Evolutionary conservation across 2,797 vertebrate species (phyloP), one percentile per base, ranked within the genome.

Genomic region (Notoglanidium macrostoma): DNA sequence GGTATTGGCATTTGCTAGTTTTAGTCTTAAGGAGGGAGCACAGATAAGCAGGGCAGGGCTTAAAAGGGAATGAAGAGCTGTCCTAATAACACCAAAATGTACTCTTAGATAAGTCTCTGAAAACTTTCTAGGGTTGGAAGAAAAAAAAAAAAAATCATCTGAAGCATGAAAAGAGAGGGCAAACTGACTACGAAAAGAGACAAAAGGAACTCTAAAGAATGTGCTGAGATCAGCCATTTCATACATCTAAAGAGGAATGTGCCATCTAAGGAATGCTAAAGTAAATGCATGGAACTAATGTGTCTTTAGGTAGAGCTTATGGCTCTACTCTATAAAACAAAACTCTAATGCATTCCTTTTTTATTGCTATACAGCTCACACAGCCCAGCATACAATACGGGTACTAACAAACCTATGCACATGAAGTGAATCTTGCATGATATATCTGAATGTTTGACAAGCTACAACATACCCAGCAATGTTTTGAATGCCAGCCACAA

Each of bases 221-320:
- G 63, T 44, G 57, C 68, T 70, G 57, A 79, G 86, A 87, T 83
- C 23, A 54, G 79, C 89, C 83, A 70, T 80, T 88, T 57, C 40
- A 82, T 51, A 68, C 86, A 85, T 85, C 49, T 85, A 7, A 72
- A 88, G 61, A n/a, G 86, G 86, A 86, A 68, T 21, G 79, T 84
- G 29, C n/a, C 80, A 88, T 77, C 49, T 19, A 74, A 73, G 87
- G 83, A 80, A 54, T 15, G 67, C 17, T 81, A 86, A 87, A 80
- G 46, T 84, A 84, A 88, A 87, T 85, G 57, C 83, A 83, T 55
- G 57, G 79, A 77, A 78, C 55, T 57, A 49, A 12, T 57, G 68
- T 70, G 84, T 83, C 78, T 85, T 79, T 44, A 74, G 68, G 76
- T 54, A 90, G 83, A 84, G 88, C 87, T 88, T 68, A 74, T 90